Conservation (phyloP, 1,140 invertebrate genomes). For the Pissodes strobi region DNA sequence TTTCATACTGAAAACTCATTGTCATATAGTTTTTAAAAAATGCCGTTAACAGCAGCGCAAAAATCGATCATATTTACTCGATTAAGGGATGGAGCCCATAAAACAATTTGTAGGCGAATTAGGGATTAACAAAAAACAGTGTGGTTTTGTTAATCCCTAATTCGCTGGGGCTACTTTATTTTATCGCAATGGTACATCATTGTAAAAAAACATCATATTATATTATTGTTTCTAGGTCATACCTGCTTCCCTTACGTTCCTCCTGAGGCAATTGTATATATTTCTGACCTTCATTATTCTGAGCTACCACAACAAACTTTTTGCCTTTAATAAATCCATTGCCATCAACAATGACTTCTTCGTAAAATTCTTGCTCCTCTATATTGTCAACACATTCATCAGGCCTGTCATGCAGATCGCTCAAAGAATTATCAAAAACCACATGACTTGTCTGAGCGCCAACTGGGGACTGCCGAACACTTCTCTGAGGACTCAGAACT, state of each 20-base stretch:
- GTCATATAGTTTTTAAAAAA: too few relatives aligned
- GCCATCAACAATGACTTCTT: slow-evolving; percentile 54
- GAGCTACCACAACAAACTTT: slow-evolving; percentile 49
- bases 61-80: too few relatives aligned
- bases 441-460: slow-evolving; percentile 46
- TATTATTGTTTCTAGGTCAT: not conserved
- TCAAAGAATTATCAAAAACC: slow-evolving; percentile 23
- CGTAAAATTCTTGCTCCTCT: slow-evolving; percentile 54
- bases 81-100: too few relatives aligned
- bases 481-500: slow-evolving; percentile 52
- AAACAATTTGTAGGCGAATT: too few relatives aligned
- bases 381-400: slow-evolving; percentile 38
- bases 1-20: too few relatives aligned
- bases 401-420: slow-evolving; percentile 8
- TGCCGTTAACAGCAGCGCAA: too few relatives aligned
- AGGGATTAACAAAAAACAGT: too few relatives aligned
- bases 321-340: slow-evolving; percentile 50
- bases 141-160: too few relatives aligned
- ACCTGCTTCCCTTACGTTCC: slow-evolving; percentile 17
- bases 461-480: slow-evolving; percentile 50
- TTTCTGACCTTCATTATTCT: slow-evolving; percentile 39
- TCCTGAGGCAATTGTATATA: slow-evolving; percentile 24
- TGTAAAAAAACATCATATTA: not conserved
- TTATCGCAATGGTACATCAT: not conserved
- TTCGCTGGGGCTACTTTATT: too few relatives aligned